These are phyloP conservation scores for Phainopepla nitens DNA, from an alignment of 2,113 vertebrate species.

Conservation along the genomic window DNA sequence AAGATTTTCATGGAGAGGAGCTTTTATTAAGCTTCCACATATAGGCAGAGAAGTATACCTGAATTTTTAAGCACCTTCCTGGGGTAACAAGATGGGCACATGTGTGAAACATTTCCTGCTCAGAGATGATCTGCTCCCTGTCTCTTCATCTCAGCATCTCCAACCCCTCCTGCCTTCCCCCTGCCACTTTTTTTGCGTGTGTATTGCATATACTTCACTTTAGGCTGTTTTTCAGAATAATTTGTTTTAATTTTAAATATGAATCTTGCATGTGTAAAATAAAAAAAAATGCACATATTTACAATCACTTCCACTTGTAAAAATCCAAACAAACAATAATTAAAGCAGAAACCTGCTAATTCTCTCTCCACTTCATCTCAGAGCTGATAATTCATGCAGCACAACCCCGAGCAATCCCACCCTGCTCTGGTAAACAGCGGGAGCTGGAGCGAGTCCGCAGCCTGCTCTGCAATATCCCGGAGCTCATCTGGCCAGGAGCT, in stretches of 20 bases:
- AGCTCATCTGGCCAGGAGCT: background rate
- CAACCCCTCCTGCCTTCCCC: background rate
- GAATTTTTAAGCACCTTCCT: background rate
- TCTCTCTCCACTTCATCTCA: conserved; percentile 9
- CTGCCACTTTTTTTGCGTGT: background rate
- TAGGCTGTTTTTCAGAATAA: conserved; percentile 9
- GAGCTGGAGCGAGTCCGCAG: background rate
- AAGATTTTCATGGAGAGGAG: background rate
- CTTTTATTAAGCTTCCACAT: background rate
- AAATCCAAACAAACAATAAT: conserved; percentile 11
- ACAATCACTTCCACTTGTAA: background rate
- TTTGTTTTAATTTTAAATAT: background rate
- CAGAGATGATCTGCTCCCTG: background rate
- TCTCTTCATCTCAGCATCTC: background rate
- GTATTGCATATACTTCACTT: background rate
- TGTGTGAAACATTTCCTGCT: background rate
- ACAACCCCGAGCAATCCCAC: background rate
- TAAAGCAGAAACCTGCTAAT: conserved; percentile 18
- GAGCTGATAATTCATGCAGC: background rate
- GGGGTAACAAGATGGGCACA: rapidly evolving
- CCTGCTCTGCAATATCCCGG: rapidly evolving
- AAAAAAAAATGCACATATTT: background rate
- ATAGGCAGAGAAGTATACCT: rapidly evolving
- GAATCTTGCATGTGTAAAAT: background rate
- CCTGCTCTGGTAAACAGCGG: background rate